phyloP scores from a whole-genome alignment of 2,113 vertebrate species.

The Stictonetta naevosa region DNA sequence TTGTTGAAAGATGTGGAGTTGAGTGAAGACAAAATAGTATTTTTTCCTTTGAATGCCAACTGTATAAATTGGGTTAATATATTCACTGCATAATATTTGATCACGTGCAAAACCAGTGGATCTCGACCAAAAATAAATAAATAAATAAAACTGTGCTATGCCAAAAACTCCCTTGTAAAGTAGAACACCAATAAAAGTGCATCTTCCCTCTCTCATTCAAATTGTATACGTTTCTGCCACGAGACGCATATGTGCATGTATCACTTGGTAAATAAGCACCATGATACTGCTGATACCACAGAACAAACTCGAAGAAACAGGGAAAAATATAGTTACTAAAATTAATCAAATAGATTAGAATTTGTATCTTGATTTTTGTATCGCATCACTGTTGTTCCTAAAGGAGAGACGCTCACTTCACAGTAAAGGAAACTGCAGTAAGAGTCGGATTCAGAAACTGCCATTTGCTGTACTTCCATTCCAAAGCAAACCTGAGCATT shows the following conservation, averaged over 20 bases:
- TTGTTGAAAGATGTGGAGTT: not conserved
- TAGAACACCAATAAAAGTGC: accelerated
- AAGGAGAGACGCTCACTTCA: not conserved
- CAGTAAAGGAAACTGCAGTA: not conserved
- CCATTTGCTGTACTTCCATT: not conserved
- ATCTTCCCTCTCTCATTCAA: not conserved
- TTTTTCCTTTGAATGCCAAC: not conserved
- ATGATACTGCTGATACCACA: not conserved
- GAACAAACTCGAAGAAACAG: not conserved
- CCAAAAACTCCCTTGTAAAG: not conserved
- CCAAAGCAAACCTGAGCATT: not conserved
- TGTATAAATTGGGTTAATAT: not conserved
- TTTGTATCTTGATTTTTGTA: not conserved
- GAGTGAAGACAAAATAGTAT: not conserved
- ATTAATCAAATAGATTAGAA: not conserved
- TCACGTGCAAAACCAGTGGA: not conserved
- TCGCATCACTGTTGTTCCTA: not conserved
- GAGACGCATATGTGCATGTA: accelerated
- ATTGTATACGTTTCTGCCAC: not conserved
- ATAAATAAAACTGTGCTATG: not conserved
- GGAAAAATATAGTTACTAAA: not conserved
- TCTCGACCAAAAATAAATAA: not conserved
- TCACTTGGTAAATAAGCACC: not conserved
- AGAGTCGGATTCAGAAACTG: not conserved
- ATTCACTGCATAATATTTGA: not conserved